phyloP scores from a whole-genome alignment of 2,113 vertebrate species.

The Danionella cerebrum region DNA sequence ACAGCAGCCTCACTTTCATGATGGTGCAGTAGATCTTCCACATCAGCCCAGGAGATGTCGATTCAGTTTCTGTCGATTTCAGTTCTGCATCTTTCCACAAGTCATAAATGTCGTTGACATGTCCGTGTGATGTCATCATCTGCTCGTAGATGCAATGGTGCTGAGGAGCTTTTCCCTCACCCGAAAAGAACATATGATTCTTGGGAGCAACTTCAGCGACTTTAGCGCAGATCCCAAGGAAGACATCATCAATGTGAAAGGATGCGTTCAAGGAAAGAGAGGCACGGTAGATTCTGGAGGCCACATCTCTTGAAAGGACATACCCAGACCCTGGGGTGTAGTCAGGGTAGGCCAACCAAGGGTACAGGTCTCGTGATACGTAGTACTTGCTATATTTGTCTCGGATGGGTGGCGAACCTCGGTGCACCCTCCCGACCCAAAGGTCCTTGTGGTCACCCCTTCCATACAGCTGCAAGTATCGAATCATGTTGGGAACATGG shows the following conservation, averaged over 20 bases:
- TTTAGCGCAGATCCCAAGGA: slow-evolving; percentile 92
- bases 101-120: slow-evolving; percentile 73
- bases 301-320: slow-evolving; percentile 80
- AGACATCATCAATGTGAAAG: slow-evolving; percentile 92
- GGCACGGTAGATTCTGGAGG: slow-evolving; percentile 77
- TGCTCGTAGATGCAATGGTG: slow-evolving; percentile 86
- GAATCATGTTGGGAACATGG: slow-evolving; percentile 87
- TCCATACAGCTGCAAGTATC: slow-evolving; percentile 72
- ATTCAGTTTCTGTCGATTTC: slow-evolving; percentile 71
- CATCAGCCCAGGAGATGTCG: slow-evolving; percentile 60
- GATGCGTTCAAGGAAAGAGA: slow-evolving; percentile 83
- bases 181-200: slow-evolving; percentile 81
- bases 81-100: slow-evolving; percentile 83
- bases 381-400: slow-evolving; percentile 87
- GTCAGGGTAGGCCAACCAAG: slow-evolving; percentile 85
- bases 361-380: slow-evolving; percentile 85
- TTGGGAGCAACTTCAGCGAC: slow-evolving; percentile 79
- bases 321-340: slow-evolving; percentile 91
- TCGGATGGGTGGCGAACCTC: slow-evolving; percentile 77
- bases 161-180: slow-evolving; percentile 82
- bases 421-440: slow-evolving; percentile 87
- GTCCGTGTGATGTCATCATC: slow-evolving; percentile 96
- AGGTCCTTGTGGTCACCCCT: slow-evolving; percentile 67
- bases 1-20: slow-evolving; percentile 78
- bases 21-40: slow-evolving; percentile 77